Conservation (phyloP, 2,797 vertebrate species). For the Acanthurus lineatus region DNA sequence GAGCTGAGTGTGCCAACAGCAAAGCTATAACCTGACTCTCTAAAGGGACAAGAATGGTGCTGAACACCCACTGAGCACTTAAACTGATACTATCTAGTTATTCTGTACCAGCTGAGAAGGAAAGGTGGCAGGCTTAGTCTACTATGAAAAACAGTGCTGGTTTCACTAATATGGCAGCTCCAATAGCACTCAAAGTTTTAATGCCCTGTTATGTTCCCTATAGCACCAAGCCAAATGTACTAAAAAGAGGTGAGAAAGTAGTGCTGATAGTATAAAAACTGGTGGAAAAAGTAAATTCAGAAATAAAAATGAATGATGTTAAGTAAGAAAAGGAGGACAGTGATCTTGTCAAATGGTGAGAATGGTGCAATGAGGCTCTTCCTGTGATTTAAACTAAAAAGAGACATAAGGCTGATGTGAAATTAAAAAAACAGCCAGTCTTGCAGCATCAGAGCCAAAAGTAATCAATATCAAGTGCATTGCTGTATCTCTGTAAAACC, state of each 20-base stretch:
- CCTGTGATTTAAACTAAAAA: slow-evolving; percentile 30
- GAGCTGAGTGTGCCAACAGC: slow-evolving; percentile 29
- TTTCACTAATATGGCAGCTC: slow-evolving; percentile 63
- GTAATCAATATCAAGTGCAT: slow-evolving; percentile 63
- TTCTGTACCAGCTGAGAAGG: slow-evolving; percentile 46
- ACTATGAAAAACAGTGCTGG: slow-evolving; percentile 39
- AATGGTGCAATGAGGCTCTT: slow-evolving; percentile 22
- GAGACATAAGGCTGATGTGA: slow-evolving; percentile 34
- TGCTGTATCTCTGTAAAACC: slow-evolving; percentile 63
- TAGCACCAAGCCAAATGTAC: slow-evolving; percentile 60
- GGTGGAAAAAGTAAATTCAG: slow-evolving; percentile 69
- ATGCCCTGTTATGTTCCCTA: slow-evolving; percentile 70
- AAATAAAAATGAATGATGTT: slow-evolving; percentile 58
- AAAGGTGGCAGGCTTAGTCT: slow-evolving; percentile 39
- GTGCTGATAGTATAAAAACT: slow-evolving; percentile 67
- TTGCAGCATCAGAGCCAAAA: slow-evolving; percentile 56
- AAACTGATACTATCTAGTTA: slow-evolving; percentile 62
- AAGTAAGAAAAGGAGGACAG: slow-evolving; percentile 6
- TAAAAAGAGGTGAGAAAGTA: slow-evolving; percentile 62
- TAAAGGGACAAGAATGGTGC: slow-evolving; percentile 16
- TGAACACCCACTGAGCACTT: slow-evolving; percentile 49
- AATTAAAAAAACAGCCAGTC: slow-evolving; percentile 50
- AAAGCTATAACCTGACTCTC: slow-evolving; percentile 52
- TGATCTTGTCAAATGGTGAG: slow-evolving; percentile 23
- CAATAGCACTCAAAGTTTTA: slow-evolving; percentile 62